These are phyloP conservation scores for Oryzaephilus surinamensis DNA, from an alignment of 1,140 invertebrate genomes.

Conservation along the genomic window DNA sequence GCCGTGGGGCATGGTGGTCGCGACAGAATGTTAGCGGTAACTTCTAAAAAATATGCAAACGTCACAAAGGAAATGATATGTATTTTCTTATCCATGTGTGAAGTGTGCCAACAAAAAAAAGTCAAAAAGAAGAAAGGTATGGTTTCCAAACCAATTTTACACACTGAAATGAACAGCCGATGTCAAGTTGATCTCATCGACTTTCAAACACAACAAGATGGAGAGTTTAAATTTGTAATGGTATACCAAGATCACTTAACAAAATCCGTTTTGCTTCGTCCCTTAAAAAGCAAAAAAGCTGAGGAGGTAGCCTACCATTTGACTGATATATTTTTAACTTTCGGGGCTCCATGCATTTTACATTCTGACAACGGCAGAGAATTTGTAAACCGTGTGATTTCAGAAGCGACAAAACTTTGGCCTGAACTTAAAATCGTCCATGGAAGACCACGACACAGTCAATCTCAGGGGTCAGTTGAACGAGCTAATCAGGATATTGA, in stretches of 20 bases:
- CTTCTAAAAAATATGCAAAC: constrained; percentile 12
- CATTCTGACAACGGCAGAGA: constrained; percentile 25
- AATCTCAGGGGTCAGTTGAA: constrained; percentile 22
- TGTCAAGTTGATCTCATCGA: constrained; percentile 40
- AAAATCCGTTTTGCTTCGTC: constrained; percentile 32
- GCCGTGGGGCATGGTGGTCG: constrained; percentile 13
- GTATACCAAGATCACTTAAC: constrained; percentile 38
- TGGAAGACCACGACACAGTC: constrained; percentile 17
- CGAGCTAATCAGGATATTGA: constrained; percentile 31
- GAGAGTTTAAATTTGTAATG: constrained; percentile 35
- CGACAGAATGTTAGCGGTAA: constrained; percentile 12
- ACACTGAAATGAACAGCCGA: constrained; percentile 29
- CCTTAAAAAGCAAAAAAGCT: constrained; percentile 28
- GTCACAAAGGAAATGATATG: constrained; percentile 14
- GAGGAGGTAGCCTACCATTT: constrained; percentile 23
- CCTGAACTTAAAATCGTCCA: constrained; percentile 10
- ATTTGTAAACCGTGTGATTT: constrained; percentile 4
- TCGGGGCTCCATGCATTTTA: constrained; percentile 29
- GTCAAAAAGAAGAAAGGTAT: constrained; percentile 23
- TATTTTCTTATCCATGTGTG: constrained; percentile 8
- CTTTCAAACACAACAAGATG: constrained; percentile 33
- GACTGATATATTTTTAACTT: constrained; percentile 27
- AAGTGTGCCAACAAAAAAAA: constrained; percentile 8
- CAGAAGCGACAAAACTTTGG: constrained; percentile 8
- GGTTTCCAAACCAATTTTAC: constrained; percentile 30